A percentile compares a stretch with the other conserved stretches of the same genome.
phyloP scores from a whole-genome alignment of 2,113 vertebrate species.

The Psettodes erumei region DNA sequence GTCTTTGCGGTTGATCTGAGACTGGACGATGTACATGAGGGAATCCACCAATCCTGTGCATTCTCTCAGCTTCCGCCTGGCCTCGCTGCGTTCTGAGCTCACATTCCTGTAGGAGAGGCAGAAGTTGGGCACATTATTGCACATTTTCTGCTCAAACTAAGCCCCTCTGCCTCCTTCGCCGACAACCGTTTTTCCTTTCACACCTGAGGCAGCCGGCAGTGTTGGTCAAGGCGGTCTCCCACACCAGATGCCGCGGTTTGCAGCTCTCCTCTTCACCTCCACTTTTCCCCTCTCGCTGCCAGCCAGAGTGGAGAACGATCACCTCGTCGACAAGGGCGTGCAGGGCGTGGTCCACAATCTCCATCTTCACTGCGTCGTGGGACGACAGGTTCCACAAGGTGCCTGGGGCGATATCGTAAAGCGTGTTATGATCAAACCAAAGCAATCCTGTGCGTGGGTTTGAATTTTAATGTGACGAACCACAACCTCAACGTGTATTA shows the following conservation, averaged over 20 bases:
- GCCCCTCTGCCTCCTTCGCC: neutral
- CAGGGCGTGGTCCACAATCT: slow-evolving; percentile 96
- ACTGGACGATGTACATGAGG: slow-evolving; percentile 93
- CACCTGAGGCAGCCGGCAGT: slow-evolving; percentile 98
- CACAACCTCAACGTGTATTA: neutral
- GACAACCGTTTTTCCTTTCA: neutral
- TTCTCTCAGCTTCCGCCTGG: slow-evolving; percentile 93
- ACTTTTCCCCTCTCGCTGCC: slow-evolving; percentile 84
- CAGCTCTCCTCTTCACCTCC: slow-evolving; percentile 87
- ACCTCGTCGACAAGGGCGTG: slow-evolving; percentile 94
- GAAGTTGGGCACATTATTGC: slow-evolving; percentile 52
- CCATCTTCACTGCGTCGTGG: slow-evolving; percentile 97
- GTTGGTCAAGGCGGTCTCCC: slow-evolving; percentile 96
- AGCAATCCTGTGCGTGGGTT: neutral
- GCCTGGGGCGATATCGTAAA: slow-evolving; percentile 76
- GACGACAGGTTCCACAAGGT: slow-evolving; percentile 98
- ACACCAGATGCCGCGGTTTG: slow-evolving; percentile 94
- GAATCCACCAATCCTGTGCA: slow-evolving; percentile 94
- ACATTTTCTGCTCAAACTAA: slow-evolving; percentile 55
- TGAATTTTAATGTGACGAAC: no score
- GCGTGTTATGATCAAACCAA: neutral
- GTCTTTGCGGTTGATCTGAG: slow-evolving; percentile 94
- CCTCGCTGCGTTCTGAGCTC: slow-evolving; percentile 96
- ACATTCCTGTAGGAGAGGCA: slow-evolving; percentile 87
- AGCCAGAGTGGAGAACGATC: slow-evolving; percentile 92